Conservation (phyloP, 2,113 vertebrate species). For the Empidonax traillii region DNA sequence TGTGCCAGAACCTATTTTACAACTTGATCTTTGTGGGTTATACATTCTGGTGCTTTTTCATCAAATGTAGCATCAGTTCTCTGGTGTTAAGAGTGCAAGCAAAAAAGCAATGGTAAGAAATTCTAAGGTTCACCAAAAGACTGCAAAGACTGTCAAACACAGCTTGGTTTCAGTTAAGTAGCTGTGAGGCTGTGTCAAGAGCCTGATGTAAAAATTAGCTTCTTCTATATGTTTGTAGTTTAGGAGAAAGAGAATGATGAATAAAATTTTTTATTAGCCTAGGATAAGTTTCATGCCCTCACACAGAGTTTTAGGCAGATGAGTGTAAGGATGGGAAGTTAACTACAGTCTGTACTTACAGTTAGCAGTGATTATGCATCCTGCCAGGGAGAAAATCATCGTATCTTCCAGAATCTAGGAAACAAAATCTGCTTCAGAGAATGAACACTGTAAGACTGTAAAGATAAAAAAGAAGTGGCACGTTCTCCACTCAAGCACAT, state of each 20-base stretch:
- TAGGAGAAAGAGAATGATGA: background rate
- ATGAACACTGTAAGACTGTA: background rate
- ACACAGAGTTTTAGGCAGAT: background rate
- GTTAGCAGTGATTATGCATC: slow-evolving; percentile 91
- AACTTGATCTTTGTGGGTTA: background rate
- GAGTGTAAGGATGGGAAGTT: background rate
- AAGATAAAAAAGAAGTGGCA: slow-evolving; percentile 11
- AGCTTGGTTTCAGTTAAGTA: slow-evolving; percentile 45
- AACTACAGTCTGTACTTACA: slow-evolving; percentile 77
- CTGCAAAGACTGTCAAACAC: background rate
- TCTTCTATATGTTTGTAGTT: background rate
- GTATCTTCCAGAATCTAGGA: slow-evolving; percentile 92
- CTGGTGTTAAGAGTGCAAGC: background rate
- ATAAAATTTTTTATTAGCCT: background rate
- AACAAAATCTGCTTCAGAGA: slow-evolving; percentile 68
- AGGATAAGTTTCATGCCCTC: background rate
- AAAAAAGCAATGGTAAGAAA: slow-evolving; percentile 35
- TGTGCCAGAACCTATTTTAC: background rate
- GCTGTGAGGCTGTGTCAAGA: slow-evolving; percentile 3
- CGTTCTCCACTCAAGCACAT: background rate
- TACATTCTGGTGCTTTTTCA: background rate
- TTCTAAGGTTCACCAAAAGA: background rate
- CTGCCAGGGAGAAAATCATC: slow-evolving; percentile 94
- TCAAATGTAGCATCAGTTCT: background rate
- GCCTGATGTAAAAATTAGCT: background rate